A percentile compares a stretch with the other conserved stretches of the same genome.
Conservation (phyloP, 1,140 invertebrate genomes). For the Aethina tumida region DNA sequence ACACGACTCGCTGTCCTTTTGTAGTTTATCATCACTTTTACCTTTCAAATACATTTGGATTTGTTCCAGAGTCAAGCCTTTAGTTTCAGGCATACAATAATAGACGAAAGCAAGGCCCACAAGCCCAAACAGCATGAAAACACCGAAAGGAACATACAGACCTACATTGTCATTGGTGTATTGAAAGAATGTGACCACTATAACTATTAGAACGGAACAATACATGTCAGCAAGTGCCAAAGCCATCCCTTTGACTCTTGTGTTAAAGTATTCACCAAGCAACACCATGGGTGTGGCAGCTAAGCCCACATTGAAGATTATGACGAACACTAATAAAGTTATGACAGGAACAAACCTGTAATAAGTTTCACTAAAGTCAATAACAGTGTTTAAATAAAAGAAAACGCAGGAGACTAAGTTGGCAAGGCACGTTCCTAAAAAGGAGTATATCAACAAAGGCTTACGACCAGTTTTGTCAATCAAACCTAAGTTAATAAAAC, state of each 20-base stretch:
- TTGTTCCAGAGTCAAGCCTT: slow-evolving; percentile 3
- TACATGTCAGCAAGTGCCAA: slow-evolving; percentile 3
- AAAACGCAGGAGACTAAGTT: slow-evolving; percentile 59
- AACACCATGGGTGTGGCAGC: slow-evolving; percentile 1
- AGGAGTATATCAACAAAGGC: slow-evolving; percentile 63
- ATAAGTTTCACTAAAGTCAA: no score
- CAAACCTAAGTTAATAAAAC: background rate
- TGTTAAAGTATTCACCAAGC: slow-evolving; percentile 2
- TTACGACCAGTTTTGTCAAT: slow-evolving; percentile 30
- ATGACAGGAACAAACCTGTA: slow-evolving; percentile 42
- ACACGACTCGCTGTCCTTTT: no score
- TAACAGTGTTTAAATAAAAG: slow-evolving; percentile 57
- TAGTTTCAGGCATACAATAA: slow-evolving; percentile 5
- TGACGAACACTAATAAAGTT: slow-evolving; percentile 31
- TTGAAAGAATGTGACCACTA: slow-evolving; percentile 1
- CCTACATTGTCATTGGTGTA: background rate
- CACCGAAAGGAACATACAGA: slow-evolving; percentile 1
- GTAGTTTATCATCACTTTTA: no score
- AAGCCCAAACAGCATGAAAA: background rate
- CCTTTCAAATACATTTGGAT: slow-evolving; percentile 26
- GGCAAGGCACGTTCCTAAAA: slow-evolving; percentile 56
- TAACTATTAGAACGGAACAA: background rate
- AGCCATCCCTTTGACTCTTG: slow-evolving; percentile 1
- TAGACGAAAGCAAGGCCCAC: background rate
- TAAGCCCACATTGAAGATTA: slow-evolving; percentile 1